Base-by-base conservation (phyloP, 2,113 vertebrate species). In the Equus quagga region DNA sequence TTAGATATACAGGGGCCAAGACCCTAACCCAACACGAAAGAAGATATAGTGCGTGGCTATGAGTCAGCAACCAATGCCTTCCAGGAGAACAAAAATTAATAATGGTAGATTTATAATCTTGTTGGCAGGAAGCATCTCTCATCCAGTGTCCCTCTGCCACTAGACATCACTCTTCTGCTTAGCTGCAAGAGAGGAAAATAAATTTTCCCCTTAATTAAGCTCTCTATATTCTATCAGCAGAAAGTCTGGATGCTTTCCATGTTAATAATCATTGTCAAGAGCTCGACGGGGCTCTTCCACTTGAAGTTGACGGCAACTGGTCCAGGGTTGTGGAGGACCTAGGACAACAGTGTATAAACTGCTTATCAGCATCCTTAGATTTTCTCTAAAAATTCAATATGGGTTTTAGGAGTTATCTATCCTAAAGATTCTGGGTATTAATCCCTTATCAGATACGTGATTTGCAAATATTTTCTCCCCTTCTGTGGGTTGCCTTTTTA, bases 31-130 rank as follows among this genome's bases (percentile, higher is more conserved):
- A 2, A 46, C 80, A n/a, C 2, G 18, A 64, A 60, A 82, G 41
- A 81, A n/a, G 84, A 72, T 6, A 17, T 21, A 69, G 41, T 2
- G 3, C 31, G 3, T 1, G 1, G 0, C 73, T 3, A 0, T 12
- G 67, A 28, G 51, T 11, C 80, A 36, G 36, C 24, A 65, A n/a
- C 33, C 0, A 6, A 6, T 0, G 11, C 64, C 75, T 83, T 86
- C 44, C 46, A 12, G 5, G 60, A 54, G 60, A 51, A 31, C 28
- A 5, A 18, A 70, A 28, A 62, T 78, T 24, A 46, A 46, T 33
- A 60, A 54, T 0, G 5, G 51, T 3, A 31, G 46, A 73, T 28
- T 73, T 19, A 67, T 4, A 19, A 65, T 33, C 80, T 28, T 33
- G 46, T 8, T 44, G 41, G 73, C 31, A 69, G 15, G 33, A n/a